Evolutionary conservation across 2,888 invertebrate species (phyloP), one percentile per base, ranked within the genome.

Genomic region (Drosophila meridiana): DNA sequence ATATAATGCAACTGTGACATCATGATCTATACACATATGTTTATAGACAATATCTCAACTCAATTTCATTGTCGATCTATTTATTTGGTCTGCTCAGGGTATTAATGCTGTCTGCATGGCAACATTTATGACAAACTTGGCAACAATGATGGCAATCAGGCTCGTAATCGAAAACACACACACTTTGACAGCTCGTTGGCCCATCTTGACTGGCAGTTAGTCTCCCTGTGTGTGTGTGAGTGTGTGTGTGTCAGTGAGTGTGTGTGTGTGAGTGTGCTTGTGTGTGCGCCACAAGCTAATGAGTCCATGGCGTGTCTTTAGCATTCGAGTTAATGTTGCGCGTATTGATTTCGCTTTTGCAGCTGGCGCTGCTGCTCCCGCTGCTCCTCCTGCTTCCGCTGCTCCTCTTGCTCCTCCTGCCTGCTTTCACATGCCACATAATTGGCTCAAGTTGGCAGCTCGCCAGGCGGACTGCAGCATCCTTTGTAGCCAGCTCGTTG

Each of bases 261-360:
- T 43, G 34, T 14, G 32, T 40, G 9, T 20, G 30, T 42, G 40
- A 20, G 40, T 42, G 36, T 63, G 58, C 36, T 30, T 34, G 36
- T 50, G 40, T 30, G 36, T 26, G 28, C 30, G 66, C 26, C 40
- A 32, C 50, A 11, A 73, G 83, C 82, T 87, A 87, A 87, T 90
- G 89, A 89, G 87, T 86, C 87, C 87, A 76, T 90, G 82, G 87
- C 90, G 89, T 87, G 87, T 89, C 85, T 84, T 87, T 89, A 80
- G 79, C 72, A 70, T 73, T 77, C 76, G 62, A 89, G 77, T 89
- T 89, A 83, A 90, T 87, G 87, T 83, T 80, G 79, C 82, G 86
- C 90, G 84, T 90, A 89, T 90, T 88, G 86, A 90, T 87, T 87
- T 86, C 86, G 72, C 68, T 73, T 65, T 70, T 75, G 72, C 76